Base-by-base conservation (phyloP, 2,797 vertebrate genomes). In the Orestias chungarensis region DNA sequence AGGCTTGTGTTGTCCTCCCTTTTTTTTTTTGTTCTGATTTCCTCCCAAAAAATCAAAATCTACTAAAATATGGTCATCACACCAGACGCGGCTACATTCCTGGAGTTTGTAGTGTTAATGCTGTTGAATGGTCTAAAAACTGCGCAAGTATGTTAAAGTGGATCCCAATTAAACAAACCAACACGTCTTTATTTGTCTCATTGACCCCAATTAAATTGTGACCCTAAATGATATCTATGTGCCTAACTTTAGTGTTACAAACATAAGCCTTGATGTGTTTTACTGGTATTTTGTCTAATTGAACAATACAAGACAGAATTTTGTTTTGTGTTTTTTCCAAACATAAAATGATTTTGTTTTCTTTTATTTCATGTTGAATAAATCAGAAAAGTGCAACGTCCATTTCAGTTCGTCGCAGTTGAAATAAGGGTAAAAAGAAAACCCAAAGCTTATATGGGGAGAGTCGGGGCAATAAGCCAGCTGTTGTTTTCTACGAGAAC, bases 1-100 rank as follows among this genome's bases (percentile, higher is more conserved):
- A 81, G 84, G 84, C 75, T 89, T 35, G 11, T 78, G 83, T 91
- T 87, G 82, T 85, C 72, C 74, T 72, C 49, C 76, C 67, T n/a
- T n/a, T n/a, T n/a, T n/a, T n/a, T n/a, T n/a, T n/a, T n/a, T n/a
- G n/a, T n/a, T n/a, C n/a, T n/a, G n/a, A n/a, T n/a, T n/a, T 50
- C 47, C 47, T 18, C 17, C 46, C 1, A 1, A 25, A 25, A 25
- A 1, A 52, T n/a, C n/a, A 12, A 12, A 55, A 17, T 55, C 15
- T 31, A 55, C 17, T 33, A 7, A 23, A 57, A 20, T 59, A 29
- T 59, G 20, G 18, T 59, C 1, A 33, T 18, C 1, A 17, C 55
- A 33, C 29, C 55, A 57, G 55, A 33, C 29, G 20, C 8, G 31
- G 17, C 55, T 20, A 20, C 17, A 11, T 59, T 33, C 33, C 3